Conservation (phyloP, 2,113 vertebrate genomes). For the Limanda limanda region DNA sequence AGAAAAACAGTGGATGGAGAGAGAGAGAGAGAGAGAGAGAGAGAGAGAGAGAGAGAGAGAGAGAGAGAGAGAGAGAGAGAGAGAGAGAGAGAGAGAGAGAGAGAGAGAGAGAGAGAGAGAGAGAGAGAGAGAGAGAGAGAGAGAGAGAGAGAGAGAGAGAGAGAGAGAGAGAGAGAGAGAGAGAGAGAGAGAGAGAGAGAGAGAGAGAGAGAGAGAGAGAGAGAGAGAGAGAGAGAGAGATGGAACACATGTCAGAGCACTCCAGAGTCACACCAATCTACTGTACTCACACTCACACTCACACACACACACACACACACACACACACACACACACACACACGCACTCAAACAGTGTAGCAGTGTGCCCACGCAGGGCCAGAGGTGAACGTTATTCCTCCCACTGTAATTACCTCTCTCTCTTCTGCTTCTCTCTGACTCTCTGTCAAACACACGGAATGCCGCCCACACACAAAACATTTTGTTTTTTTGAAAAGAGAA, state of each 20-base stretch:
- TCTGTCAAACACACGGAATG: conserved; percentile 62
- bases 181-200: conserved; percentile 47
- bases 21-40: conserved; percentile 40
- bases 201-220: conserved; percentile 48
- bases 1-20: conserved; percentile 55
- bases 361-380: conserved; percentile 67
- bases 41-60: conserved; percentile 49
- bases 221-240: conserved; percentile 46
- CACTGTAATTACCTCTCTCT: conserved; percentile 73
- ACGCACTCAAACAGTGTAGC: conserved; percentile 38
- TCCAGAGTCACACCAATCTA: conserved; percentile 60
- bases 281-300: conserved; percentile 44
- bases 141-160: conserved; percentile 48
- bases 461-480: conserved; percentile 67
- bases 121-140: conserved; percentile 51
- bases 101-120: conserved; percentile 51
- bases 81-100: conserved; percentile 46
- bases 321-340: conserved; percentile 25
- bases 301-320: background rate
- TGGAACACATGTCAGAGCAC: conserved; percentile 59
- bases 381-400: conserved; percentile 73
- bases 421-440: conserved; percentile 56
- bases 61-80: conserved; percentile 47
- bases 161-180: conserved; percentile 48
- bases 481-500: conserved; percentile 30